These are phyloP conservation scores for Marisa cornuarietis DNA, from an alignment of 1,140 invertebrate genomes.

Conservation along the genomic window DNA sequence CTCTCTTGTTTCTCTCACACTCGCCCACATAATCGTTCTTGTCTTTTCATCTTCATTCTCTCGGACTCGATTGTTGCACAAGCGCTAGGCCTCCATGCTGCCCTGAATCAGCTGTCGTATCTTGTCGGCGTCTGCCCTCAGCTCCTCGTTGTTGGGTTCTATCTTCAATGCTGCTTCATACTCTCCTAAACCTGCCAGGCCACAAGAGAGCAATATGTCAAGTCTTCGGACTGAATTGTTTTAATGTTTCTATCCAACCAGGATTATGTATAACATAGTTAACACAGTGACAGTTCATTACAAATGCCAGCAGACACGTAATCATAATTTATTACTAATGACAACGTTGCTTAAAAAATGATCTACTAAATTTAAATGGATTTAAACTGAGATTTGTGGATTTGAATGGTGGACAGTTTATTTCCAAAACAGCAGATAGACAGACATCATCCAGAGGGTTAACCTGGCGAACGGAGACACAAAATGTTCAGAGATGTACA, in stretches of 20 bases:
- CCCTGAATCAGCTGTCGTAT: slow-evolving; percentile 62
- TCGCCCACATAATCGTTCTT: neutral
- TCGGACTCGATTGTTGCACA: neutral
- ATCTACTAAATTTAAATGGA: no score
- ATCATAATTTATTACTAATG: neutral
- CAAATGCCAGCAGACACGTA: neutral
- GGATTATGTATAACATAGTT: neutral
- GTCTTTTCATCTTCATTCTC: neutral
- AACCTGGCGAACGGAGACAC: no score
- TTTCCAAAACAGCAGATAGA: no score
- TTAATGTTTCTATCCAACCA: neutral
- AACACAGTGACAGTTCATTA: neutral
- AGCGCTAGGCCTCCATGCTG: slow-evolving; percentile 29
- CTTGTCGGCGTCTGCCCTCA: slow-evolving; percentile 67
- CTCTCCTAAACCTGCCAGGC: slow-evolving; percentile 71
- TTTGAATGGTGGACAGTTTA: no score
- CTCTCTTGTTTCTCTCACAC: neutral
- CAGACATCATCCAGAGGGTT: no score
- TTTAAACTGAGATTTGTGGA: no score
- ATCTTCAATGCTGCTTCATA: slow-evolving; percentile 78
- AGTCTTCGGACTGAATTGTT: neutral
- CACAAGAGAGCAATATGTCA: slow-evolving; percentile 5
- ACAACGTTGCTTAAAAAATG: no score
- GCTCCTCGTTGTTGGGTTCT: slow-evolving; percentile 68
- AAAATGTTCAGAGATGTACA: no score